Base-by-base conservation (phyloP, 2,888 invertebrate species). In the Diaphora mendica region DNA sequence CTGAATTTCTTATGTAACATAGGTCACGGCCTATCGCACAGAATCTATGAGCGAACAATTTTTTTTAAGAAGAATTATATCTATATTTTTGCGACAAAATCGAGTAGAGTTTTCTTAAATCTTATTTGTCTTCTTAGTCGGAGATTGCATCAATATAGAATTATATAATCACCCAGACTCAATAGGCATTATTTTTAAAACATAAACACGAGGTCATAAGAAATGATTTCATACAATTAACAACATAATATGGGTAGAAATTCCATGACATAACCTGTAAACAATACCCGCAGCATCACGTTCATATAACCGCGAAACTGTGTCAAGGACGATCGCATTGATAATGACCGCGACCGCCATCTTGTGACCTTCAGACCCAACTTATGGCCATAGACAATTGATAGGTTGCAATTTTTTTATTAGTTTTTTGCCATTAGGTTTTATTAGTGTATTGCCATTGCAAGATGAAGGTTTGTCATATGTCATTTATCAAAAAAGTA, bases 261-360 rank as follows among this genome's bases (percentile, higher is more conserved):
- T 48, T 64, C 64, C 30, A 64, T 62, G 51, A 44, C 59, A 59
- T 62, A 59, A 69, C 44, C 44, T 48, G 30, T 35, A 70, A 62
- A 70, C 48, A 42, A 70, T 44, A 44, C 26, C 51, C 30, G 48
- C 39, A 33, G 35, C n/a, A 59, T 71, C 42, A 71, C 20, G 7
- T 66, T 67, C 65, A 44, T 71, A 64, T 44, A 33, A 35, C 30
- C 76, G 65, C 68, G 64, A 70, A 79, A 79, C 55, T 76, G 69
- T 82, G 84, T 73, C 84, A 83, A 84, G 84, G 84, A 76, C 82
- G 76, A 51, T 70, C 5, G 62, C 48, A 20, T 76, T 78, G 85
- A 67, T 77, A 79, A 79, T 81, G 84, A 78, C 80, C 82, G 62
- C 73, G 75, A 73, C 66, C 33, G 74, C 71, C 73, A 72, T 70